Conservation (phyloP, 2,113 vertebrate species). For the Ahaetulla prasina region DNA sequence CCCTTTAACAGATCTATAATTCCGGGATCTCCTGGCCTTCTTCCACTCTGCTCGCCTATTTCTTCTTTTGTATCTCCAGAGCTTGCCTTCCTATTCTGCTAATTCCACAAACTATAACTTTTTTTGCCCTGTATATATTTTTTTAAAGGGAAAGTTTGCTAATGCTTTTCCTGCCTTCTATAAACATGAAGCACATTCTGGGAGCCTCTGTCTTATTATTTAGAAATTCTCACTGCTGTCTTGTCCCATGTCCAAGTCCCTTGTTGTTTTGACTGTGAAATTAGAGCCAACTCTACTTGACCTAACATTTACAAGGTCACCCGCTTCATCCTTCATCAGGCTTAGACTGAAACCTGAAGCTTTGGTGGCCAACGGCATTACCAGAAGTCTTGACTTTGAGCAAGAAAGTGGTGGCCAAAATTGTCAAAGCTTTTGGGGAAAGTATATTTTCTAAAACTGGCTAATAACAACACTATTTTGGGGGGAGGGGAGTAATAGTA, state of each 20-base stretch:
- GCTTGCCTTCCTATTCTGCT: neutral
- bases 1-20: neutral
- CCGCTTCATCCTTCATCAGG: constrained; percentile 58
- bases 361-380: constrained; percentile 67
- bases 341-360: constrained; percentile 61
- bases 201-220: neutral
- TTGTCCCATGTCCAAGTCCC: constrained; percentile 20
- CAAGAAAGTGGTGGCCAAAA: neutral
- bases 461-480: no score
- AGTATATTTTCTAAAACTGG: no score
- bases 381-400: constrained; percentile 47
- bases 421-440: no score
- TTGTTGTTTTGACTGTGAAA: constrained; percentile 65
- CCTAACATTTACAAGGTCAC: constrained; percentile 62
- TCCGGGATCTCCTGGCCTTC: neutral
- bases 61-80: neutral
- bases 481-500: no score
- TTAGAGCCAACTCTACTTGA: constrained; percentile 51
- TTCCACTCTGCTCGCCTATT: neutral
- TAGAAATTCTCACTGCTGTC: constrained; percentile 35
- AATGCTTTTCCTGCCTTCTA: neutral
- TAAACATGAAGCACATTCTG: neutral
- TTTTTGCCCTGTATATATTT: neutral
- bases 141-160: neutral
- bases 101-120: neutral